Evolutionary conservation across 2,113 vertebrate genomes (phyloP).

Genomic region (Laticauda colubrina): DNA sequence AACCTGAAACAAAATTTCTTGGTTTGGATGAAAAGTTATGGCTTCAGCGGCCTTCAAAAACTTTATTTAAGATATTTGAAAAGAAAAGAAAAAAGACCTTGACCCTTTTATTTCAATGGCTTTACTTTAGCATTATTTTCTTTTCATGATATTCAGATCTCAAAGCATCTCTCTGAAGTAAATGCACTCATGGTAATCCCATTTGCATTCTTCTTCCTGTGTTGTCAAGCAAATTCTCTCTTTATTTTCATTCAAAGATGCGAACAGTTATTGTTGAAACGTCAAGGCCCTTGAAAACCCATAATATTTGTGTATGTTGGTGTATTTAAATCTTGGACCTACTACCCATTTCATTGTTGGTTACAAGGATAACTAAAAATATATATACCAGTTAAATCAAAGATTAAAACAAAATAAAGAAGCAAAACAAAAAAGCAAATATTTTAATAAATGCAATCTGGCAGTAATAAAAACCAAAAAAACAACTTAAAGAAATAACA

Average conservation of each 20-base stretch:
- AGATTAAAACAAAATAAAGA: not conserved
- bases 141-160: not conserved
- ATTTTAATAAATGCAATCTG: not conserved
- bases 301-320: not conserved
- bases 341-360: not conserved
- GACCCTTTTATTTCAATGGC: not conserved
- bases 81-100: not conserved
- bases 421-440: not conserved
- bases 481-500: not conserved
- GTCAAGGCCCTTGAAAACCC: not conserved
- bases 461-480: not conserved
- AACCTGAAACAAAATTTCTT: not conserved
- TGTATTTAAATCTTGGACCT: not conserved
- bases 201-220: not conserved
- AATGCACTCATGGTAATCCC: not conserved
- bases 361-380: not conserved
- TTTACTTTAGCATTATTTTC: not conserved
- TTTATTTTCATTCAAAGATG: not conserved
- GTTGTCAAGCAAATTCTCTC: not conserved
- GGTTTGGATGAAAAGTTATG: not conserved
- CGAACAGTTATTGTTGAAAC: not conserved
- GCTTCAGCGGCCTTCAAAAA: not conserved
- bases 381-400: not conserved
- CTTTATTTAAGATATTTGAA: not conserved
- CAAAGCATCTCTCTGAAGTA: not conserved